Base-by-base conservation (phyloP, 2,888 invertebrate species). In the Operophtera brumata region DNA sequence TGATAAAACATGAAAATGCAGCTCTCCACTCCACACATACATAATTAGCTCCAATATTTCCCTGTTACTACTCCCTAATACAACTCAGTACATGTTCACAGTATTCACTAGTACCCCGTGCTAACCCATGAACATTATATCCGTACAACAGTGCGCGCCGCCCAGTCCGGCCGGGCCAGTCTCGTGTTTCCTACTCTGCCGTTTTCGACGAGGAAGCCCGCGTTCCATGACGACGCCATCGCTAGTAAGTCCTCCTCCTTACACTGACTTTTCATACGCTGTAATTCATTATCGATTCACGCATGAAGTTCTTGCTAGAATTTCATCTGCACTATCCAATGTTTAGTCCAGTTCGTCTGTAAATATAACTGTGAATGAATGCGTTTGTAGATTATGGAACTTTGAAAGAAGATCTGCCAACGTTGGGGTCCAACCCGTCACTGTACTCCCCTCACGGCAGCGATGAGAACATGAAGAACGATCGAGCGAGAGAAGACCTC, bases 401-500 rank as follows among this genome's bases (percentile, higher is more conserved):
- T 0, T 78, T 95, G 44, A 93, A 93, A 57, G 95, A 95, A 71
- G 94, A 94, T 56, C 81, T 91, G 49, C 85, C 92, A 49, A 86
- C 92, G 0, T 83, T 93, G 61, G 95, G 95, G 0, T 95, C 95
- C 0, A 93, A 95, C 69, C 93, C 93, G 2, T 92, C 92, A 0
- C 80, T 92, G 42, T 89, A 84, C 67, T 92, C 92, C 0, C 91
- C 91, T 0, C 86, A 86, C 60, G 84, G 85, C 39, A 87, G 89
- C 64, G 88, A 86, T 35, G 91, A 91, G 61, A 89, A 91, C 60
- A 80, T 91, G 1, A 85, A 84, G 62, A 90, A 83, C 62, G 86
- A 92, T 37, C 93, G 93, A 68, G 92, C 93, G 12, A 92, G 93
- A n/a, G 97, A 97, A 75, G 97, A 98, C 82, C 89, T 98, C 39